phyloP scores from a whole-genome alignment of 2,113 vertebrate species.

The Callipepla californica region DNA sequence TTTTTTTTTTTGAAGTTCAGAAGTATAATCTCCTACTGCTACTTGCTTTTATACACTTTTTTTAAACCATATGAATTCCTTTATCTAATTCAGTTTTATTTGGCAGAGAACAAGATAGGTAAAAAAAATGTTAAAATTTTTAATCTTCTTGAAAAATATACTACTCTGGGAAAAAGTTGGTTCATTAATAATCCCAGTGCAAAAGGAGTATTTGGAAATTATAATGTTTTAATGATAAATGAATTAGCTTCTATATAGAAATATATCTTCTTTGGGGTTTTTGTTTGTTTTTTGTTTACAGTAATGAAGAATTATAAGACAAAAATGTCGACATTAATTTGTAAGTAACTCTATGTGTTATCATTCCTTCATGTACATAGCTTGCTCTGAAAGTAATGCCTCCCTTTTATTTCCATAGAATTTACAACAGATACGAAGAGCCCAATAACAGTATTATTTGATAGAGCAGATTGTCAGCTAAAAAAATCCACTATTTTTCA shows the following conservation, averaged over 20 bases:
- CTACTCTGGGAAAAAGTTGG: not conserved
- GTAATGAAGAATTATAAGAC: not conserved
- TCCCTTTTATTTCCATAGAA: too few relatives aligned
- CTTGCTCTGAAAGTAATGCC: too few relatives aligned
- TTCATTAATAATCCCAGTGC: not conserved
- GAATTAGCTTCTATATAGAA: not conserved
- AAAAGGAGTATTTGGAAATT: not conserved
- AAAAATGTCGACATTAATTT: not conserved
- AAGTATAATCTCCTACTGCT: not conserved
- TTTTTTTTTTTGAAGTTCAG: not conserved
- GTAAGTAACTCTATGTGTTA: not conserved
- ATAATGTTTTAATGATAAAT: not conserved
- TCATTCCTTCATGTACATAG: not conserved
- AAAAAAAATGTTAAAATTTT: not conserved
- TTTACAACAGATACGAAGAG: too few relatives aligned
- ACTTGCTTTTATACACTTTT: not conserved
- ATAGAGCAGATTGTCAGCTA: too few relatives aligned
- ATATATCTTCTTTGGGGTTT: not conserved
- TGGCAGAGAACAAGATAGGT: not conserved
- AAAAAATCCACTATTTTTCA: too few relatives aligned
- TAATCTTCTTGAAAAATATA: not conserved
- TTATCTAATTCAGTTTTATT: not conserved
- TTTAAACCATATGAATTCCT: not conserved
- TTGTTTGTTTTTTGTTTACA: not conserved
- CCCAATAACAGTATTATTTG: too few relatives aligned